Base-by-base conservation (phyloP, 1,140 invertebrate species). In the Lepidostoma basale region DNA sequence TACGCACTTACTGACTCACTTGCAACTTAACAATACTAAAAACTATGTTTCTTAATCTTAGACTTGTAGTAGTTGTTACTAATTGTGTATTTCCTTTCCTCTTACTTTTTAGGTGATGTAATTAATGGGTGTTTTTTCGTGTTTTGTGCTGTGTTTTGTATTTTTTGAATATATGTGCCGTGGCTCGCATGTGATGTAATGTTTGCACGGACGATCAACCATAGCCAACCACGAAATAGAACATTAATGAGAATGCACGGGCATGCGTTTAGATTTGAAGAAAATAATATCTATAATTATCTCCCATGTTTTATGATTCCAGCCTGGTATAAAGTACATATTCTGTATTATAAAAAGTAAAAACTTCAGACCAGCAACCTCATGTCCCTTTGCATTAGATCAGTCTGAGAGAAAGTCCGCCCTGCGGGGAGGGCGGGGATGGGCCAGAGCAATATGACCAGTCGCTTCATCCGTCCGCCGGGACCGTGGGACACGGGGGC, bases 371-470 rank as follows among this genome's bases (percentile, higher is more conserved):
- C 23, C 59, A 62, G 49, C 14, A 9, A 33, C 4, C n/a, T 28
- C 6, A 54, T 30, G 25, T 12, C 26, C 33, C 49, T 30, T 54
- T 54, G 14, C 26, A 30, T 49, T 12, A 3, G 45, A 23, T 25
- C n/a, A 54, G 30, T 16, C 16, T 54, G 49, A 28, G 30, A 33
- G 20, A 26, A 54, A 18, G 6, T 30, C 25, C 28, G 39, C 56
- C 56, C 44, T 16, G n/a, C n/a, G 40, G 36, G 30, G 81, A 82
- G 80, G 79, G 78, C 80, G 79, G 85, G 85, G 85, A 87, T 86
- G 85, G 85, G 85, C 85, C 85, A 84, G 83, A 83, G 85, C 85
- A 82, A 86, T 86, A 85, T 85, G 84, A 86, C 85, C 85, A 86
- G 81, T 80, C 85, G 83, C 82, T 81, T 84, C 83, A 76, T 73